phyloP scores from a whole-genome alignment of 2,113 vertebrate genomes.

The Centropus unirufus region DNA sequence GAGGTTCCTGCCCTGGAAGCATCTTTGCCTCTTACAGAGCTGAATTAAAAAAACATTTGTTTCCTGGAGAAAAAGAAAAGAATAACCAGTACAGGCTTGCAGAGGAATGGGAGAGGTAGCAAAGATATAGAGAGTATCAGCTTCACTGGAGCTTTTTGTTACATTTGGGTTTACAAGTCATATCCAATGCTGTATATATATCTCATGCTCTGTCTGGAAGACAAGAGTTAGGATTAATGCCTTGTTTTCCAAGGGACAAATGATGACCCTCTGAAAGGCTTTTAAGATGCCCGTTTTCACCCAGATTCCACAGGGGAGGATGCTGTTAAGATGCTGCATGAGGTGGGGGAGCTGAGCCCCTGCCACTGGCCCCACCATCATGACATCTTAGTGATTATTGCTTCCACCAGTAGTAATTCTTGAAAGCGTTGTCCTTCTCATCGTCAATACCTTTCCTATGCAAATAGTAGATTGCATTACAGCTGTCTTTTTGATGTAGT shows the following conservation, averaged over 20 bases:
- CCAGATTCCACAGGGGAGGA: not conserved
- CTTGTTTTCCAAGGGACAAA: not conserved
- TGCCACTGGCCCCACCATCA: no score
- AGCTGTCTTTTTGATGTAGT: not conserved
- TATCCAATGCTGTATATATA: not conserved
- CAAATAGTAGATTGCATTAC: not conserved
- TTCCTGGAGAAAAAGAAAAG: not conserved
- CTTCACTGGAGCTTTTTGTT: not conserved
- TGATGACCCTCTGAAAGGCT: not conserved
- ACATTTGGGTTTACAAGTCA: not conserved
- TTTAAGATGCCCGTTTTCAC: not conserved
- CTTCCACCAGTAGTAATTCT: not conserved
- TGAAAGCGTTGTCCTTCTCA: not conserved
- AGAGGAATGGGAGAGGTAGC: not conserved
- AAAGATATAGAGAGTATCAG: fast-evolving
- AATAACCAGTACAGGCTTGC: not conserved
- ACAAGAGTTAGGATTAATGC: not conserved
- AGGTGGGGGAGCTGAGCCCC: not conserved
- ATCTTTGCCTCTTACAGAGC: not conserved
- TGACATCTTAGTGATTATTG: no score
- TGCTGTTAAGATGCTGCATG: not conserved
- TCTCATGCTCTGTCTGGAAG: not conserved
- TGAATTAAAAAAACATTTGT: not conserved
- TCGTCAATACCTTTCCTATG: not conserved
- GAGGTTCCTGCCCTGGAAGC: not conserved